A percentile compares a stretch with the other conserved stretches of the same genome.
These are phyloP conservation scores for Tragulus kanchil DNA, from an alignment of 2,113 vertebrate genomes.

Conservation along the genomic window DNA sequence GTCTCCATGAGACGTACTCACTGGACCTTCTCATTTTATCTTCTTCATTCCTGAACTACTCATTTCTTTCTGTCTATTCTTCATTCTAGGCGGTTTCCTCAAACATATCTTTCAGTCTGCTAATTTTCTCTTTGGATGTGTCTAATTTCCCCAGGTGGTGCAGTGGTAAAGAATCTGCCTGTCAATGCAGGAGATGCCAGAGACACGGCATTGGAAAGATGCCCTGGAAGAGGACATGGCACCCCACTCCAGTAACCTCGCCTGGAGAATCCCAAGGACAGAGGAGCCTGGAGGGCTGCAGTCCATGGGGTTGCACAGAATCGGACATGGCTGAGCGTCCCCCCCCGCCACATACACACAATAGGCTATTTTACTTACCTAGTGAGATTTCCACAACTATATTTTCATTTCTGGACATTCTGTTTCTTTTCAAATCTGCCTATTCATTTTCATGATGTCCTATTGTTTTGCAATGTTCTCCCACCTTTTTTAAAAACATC, in stretches of 20 bases:
- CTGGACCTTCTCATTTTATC: background rate
- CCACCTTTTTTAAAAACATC: background rate
- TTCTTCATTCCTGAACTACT: background rate
- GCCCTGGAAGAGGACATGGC: background rate
- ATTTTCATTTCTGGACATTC: constrained; percentile 33
- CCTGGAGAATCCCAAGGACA: background rate
- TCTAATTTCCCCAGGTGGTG: background rate
- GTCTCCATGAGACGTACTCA: background rate
- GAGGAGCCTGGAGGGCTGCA: background rate
- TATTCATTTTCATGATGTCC: background rate
- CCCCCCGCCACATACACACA: background rate
- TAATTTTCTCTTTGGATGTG: constrained; percentile 42
- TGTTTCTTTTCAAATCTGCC: constrained; percentile 31
- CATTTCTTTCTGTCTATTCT: background rate
- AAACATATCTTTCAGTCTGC: background rate
- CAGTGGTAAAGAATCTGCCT: background rate
- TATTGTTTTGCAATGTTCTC: background rate
- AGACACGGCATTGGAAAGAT: background rate
- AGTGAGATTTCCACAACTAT: background rate
- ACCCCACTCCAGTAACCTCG: background rate
- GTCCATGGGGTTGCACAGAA: background rate
- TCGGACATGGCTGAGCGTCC: background rate
- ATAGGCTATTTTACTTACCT: background rate
- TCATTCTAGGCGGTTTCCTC: background rate
- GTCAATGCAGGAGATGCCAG: background rate